Evolutionary conservation across 2,113 vertebrate species (phyloP).

Genomic region (Jacana jacana): DNA sequence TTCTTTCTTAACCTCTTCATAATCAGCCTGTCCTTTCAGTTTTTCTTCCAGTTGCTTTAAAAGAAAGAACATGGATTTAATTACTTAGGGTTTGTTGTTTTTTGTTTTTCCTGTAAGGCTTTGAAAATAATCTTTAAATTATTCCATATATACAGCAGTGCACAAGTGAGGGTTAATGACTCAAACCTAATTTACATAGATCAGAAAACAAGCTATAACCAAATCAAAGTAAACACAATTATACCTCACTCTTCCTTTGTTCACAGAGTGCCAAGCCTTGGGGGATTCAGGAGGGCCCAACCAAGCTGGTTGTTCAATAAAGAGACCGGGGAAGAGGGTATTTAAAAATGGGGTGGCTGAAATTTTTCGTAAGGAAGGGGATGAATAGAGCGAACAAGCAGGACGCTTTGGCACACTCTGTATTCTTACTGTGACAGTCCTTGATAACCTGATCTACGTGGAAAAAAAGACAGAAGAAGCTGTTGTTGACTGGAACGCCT

Average conservation of each 20-base stretch:
- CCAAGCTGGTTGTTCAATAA: too few relatives aligned
- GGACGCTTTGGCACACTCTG: neutral
- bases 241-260: conserved; percentile 37
- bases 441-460: neutral
- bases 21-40: conserved; percentile 93
- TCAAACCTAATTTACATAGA: conserved; percentile 58
- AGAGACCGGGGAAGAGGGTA: neutral
- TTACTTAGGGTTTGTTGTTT: conserved; percentile 7
- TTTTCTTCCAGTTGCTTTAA: conserved; percentile 96
- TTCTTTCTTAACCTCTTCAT: conserved; percentile 98
- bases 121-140: conserved; percentile 54
- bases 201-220: conserved; percentile 64
- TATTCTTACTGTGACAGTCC: neutral
- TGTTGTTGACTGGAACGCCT: neutral
- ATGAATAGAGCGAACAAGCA: neutral
- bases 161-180: conserved; percentile 63
- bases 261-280: conserved; percentile 33
- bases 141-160: conserved; percentile 25
- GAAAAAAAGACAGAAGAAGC: neutral
- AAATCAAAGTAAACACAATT: conserved; percentile 62
- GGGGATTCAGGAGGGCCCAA: neutral
- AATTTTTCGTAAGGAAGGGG: neutral
- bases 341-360: neutral
- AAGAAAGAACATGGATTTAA: conserved; percentile 53
- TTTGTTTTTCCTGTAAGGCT: neutral